Conservation (phyloP, 2,888 invertebrate species). For the Drosophila seclusa region DNA sequence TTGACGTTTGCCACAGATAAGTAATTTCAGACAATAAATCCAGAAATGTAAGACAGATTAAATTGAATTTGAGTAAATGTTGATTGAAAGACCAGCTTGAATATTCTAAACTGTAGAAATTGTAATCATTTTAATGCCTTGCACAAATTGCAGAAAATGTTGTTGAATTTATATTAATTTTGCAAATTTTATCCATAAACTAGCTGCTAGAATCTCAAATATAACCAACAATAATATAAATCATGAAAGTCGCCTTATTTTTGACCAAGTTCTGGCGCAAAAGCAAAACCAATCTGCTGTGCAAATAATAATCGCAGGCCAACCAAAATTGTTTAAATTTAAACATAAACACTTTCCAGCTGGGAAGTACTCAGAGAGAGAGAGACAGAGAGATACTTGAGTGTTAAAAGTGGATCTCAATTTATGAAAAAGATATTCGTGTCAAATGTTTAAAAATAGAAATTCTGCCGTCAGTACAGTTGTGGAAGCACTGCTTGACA, state of each 20-base stretch:
- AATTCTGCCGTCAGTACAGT: conserved; percentile 43
- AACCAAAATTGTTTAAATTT: conserved; percentile 16
- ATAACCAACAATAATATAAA: background rate
- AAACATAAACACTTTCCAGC: conserved; percentile 44
- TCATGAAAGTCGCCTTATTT: background rate
- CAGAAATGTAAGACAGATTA: background rate
- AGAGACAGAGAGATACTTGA: background rate
- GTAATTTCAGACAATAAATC: background rate
- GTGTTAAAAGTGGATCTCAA: background rate
- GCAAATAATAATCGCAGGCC: background rate
- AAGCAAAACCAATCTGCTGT: background rate
- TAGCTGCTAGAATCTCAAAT: background rate
- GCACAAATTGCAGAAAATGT: background rate
- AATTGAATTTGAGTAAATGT: background rate
- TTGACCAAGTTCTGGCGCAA: background rate
- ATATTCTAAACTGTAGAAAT: background rate
- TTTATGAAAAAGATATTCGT: conserved; percentile 37
- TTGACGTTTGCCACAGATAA: conserved; percentile 12
- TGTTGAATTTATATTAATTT: background rate
- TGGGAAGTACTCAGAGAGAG: conserved; percentile 7
- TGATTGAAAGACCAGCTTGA: background rate
- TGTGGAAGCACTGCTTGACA: conserved; percentile 16
- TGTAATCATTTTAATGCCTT: background rate
- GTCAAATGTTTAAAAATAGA: conserved; percentile 48
- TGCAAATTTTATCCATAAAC: background rate